Percentiles rank a stretch among this genome's conserved stretches.
Evolutionary conservation across 2,797 vertebrate species (phyloP).

Genomic region (Pangasius djambal): DNA sequence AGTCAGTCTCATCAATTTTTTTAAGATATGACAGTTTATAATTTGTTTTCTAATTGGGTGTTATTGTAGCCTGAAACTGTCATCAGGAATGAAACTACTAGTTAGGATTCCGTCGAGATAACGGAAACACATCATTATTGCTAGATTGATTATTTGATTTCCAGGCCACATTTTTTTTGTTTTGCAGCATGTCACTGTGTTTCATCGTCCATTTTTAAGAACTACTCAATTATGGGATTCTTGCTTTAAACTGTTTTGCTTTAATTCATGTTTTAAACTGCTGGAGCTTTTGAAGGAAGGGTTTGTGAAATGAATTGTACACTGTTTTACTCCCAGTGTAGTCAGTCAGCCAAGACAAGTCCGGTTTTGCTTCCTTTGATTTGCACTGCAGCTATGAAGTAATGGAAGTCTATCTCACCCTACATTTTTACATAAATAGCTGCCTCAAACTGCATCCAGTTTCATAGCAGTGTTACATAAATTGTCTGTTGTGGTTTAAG

Average conservation of each 20-base stretch:
- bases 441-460: not conserved
- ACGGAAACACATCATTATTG: not conserved
- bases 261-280: not conserved
- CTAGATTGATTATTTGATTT: slow-evolving; percentile 8
- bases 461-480: not conserved
- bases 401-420: not conserved
- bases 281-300: not conserved
- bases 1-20: slow-evolving; percentile 65
- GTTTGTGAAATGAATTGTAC: not conserved
- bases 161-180: not conserved
- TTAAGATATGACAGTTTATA: not conserved
- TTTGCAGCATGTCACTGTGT: not conserved
- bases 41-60: not conserved
- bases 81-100: not conserved
- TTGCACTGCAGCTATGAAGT: not conserved
- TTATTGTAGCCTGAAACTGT: not conserved
- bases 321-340: not conserved
- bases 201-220: not conserved
- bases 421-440: not conserved
- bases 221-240: not conserved
- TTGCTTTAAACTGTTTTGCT: too few relatives aligned
- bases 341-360: not conserved
- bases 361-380: not conserved
- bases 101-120: not conserved
- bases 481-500: not conserved